These are phyloP conservation scores for Betta splendens DNA, from an alignment of 2,797 vertebrate genomes.

Conservation along the genomic window DNA sequence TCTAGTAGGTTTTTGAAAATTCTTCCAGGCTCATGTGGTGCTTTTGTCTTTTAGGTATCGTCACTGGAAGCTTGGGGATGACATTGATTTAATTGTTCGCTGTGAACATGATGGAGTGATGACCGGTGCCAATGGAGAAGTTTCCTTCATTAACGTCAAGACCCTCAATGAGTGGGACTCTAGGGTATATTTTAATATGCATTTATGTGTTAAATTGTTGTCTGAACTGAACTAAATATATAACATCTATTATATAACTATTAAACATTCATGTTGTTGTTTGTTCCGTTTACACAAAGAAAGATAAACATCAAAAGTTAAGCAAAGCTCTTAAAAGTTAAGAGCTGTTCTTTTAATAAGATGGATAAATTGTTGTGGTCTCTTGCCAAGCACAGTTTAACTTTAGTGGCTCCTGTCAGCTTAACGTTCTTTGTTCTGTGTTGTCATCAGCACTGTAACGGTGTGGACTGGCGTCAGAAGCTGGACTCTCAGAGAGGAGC, in stretches of 20 bases:
- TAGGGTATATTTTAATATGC: slow-evolving; percentile 81
- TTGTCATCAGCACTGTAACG: slow-evolving; percentile 88
- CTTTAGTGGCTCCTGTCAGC: accelerated
- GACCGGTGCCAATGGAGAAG: slow-evolving; percentile 96
- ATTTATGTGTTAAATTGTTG: background rate
- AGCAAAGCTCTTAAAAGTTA: too few relatives aligned
- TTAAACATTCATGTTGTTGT: too few relatives aligned
- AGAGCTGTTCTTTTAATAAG: too few relatives aligned
- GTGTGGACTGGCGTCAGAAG: slow-evolving; percentile 99
- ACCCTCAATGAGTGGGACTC: slow-evolving; percentile 99
- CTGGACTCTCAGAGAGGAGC: slow-evolving; percentile 97
- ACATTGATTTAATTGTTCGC: slow-evolving; percentile 97
- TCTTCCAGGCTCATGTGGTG: too few relatives aligned
- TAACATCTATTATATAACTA: too few relatives aligned
- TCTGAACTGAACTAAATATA: too few relatives aligned
- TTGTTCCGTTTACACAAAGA: too few relatives aligned
- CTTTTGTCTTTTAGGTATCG: slow-evolving; percentile 85
- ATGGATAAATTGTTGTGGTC: too few relatives aligned
- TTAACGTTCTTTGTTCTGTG: background rate
- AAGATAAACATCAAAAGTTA: too few relatives aligned
- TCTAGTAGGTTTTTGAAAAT: too few relatives aligned
- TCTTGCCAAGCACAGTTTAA: background rate
- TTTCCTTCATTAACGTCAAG: slow-evolving; percentile 98
- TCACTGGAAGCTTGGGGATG: slow-evolving; percentile 97
- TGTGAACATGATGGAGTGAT: slow-evolving; percentile 98